Conservation (phyloP, 2,888 invertebrate genomes). For the Mythimna pallens region DNA sequence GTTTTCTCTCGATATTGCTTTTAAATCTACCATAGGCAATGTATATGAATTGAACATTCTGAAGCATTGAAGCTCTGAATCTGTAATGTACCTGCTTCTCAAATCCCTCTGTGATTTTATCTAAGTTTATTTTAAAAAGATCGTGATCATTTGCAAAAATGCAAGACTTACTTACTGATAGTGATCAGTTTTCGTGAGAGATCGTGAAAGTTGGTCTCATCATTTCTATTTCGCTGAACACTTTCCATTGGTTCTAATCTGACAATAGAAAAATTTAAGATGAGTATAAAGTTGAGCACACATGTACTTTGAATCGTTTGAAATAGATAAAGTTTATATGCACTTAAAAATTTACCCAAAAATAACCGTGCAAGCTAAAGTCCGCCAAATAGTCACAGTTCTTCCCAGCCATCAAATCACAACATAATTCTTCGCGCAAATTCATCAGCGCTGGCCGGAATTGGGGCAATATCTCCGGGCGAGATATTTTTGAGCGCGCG, state of each 20-base stretch:
- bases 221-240: conserved; percentile 25
- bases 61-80: conserved; percentile 31
- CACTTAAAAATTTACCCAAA: neutral
- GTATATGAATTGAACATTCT: conserved; percentile 41
- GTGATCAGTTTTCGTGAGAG: conserved; percentile 11
- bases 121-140: conserved; percentile 17
- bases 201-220: conserved; percentile 36
- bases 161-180: neutral
- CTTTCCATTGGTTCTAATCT: conserved; percentile 23
- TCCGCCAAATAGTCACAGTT: conserved; percentile 18
- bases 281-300: neutral
- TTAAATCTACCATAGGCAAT: conserved; percentile 2
- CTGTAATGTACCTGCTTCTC: conserved; percentile 20
- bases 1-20: conserved; percentile 50
- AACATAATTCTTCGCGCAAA: conserved; percentile 37
- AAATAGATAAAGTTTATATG: neutral
- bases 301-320: neutral
- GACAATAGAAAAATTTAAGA: conserved; percentile 12
- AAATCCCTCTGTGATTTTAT: conserved; percentile 14
- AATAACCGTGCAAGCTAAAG: neutral
- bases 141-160: neutral
- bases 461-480: conserved; percentile 43
- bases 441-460: conserved; percentile 54
- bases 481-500: conserved; percentile 56
- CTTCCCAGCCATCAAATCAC: conserved; percentile 25